A percentile compares a stretch with the other conserved stretches of the same genome.
These are phyloP conservation scores for Parapsyche elsis DNA, from an alignment of 1,140 invertebrate genomes.

Conservation along the genomic window DNA sequence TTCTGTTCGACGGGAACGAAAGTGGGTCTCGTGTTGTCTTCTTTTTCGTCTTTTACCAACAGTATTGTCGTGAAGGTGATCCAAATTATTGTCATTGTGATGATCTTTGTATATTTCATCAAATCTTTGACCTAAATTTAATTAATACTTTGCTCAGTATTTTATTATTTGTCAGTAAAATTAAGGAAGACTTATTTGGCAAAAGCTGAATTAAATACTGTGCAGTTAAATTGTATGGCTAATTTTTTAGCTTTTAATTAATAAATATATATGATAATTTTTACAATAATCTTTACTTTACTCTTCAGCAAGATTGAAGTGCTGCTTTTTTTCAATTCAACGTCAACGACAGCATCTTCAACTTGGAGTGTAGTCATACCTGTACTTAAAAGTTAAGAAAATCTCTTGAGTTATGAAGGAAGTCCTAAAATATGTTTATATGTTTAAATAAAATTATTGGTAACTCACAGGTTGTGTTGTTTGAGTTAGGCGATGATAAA, in stretches of 20 bases:
- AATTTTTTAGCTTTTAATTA: neutral
- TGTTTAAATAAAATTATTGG: too few relatives aligned
- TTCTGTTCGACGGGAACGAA: neutral
- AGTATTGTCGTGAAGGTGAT: neutral
- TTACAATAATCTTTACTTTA: neutral
- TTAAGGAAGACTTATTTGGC: neutral
- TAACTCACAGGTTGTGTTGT: too few relatives aligned
- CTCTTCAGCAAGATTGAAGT: too few relatives aligned
- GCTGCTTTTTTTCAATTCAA: too few relatives aligned
- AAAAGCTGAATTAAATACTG: neutral
- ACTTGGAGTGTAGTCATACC: too few relatives aligned
- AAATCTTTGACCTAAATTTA: slow-evolving; percentile 1
- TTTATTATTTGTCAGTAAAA: neutral
- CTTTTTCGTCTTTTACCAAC: slow-evolving; percentile 4
- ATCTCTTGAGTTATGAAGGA: too few relatives aligned
- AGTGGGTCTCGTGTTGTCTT: neutral
- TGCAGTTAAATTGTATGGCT: too few relatives aligned
- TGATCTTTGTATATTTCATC: neutral
- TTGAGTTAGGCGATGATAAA: too few relatives aligned
- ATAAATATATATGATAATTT: neutral
- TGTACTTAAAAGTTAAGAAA: too few relatives aligned
- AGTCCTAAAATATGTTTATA: too few relatives aligned
- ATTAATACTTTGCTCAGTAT: too few relatives aligned
- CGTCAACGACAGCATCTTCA: too few relatives aligned
- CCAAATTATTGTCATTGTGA: neutral